phyloP scores from a whole-genome alignment of 2,113 vertebrate genomes.

The Urocitellus parryii region DNA sequence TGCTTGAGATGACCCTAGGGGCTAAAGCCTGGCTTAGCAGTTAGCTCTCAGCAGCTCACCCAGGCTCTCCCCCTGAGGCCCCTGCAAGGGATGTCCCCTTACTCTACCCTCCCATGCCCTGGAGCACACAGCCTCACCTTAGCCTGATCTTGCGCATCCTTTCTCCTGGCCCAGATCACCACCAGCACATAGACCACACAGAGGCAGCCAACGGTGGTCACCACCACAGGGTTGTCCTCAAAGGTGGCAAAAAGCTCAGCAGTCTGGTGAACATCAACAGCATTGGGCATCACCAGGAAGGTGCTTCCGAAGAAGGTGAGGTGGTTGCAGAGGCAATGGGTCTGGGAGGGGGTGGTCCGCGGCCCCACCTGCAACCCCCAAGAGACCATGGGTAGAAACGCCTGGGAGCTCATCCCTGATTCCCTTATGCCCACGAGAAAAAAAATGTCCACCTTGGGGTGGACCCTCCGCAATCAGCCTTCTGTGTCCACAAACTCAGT shows the following conservation, averaged over 20 bases:
- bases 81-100: not conserved
- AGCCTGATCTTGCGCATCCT: conserved; percentile 93
- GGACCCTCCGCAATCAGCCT: not conserved
- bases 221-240: conserved; percentile 94
- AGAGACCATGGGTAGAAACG: not conserved
- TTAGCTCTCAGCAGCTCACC: not conserved
- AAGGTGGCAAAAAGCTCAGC: conserved; percentile 95
- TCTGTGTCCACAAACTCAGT: not conserved
- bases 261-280: conserved; percentile 91
- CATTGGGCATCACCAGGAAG: conserved; percentile 94
- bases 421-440: not conserved
- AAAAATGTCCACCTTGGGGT: rapidly evolving
- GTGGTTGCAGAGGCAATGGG: conserved; percentile 96
- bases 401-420: rapidly evolving
- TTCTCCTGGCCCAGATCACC: conserved; percentile 94
- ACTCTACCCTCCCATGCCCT: not conserved
- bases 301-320: conserved; percentile 97
- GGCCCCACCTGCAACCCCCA: conserved; percentile 91
- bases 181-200: conserved; percentile 91
- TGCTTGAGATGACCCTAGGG: not conserved
- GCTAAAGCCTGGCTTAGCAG: not conserved
- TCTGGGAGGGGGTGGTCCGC: conserved; percentile 87
- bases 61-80: not conserved
- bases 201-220: conserved; percentile 93
- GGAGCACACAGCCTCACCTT: conserved; percentile 88